Percentiles rank a stretch among this genome's conserved stretches.
Conservation (phyloP, 2,888 invertebrate species). For the Mythimna lalbum region DNA sequence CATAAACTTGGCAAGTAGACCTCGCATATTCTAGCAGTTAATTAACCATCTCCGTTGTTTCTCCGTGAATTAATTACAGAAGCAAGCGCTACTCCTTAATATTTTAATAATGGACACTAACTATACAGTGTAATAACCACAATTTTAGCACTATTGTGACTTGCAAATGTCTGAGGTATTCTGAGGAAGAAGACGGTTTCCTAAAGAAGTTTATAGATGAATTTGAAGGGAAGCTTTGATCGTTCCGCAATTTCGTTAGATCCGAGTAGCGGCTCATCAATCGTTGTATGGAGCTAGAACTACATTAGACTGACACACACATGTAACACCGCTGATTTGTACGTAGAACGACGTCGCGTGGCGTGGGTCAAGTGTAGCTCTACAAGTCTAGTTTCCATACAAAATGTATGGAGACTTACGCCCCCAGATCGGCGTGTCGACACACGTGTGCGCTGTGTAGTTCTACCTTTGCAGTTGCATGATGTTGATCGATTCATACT, state of each 20-base stretch:
- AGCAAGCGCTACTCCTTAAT: conserved; percentile 28
- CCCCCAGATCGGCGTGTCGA: too few relatives aligned
- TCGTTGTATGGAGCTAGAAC: not conserved
- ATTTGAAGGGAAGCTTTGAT: not conserved
- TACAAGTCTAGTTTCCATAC: too few relatives aligned
- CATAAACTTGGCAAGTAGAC: conserved; percentile 46
- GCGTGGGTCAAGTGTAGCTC: too few relatives aligned
- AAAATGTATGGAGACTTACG: too few relatives aligned
- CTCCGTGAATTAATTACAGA: conserved; percentile 44
- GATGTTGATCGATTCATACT: too few relatives aligned
- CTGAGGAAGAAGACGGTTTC: not conserved
- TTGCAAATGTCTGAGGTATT: not conserved
- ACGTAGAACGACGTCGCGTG: too few relatives aligned
- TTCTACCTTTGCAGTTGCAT: too few relatives aligned
- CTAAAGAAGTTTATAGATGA: not conserved
- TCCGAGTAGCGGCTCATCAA: not conserved
- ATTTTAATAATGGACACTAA: conserved; percentile 48
- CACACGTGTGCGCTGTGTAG: too few relatives aligned
- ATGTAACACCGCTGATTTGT: too few relatives aligned
- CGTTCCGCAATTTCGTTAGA: not conserved
- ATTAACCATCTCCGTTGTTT: conserved; percentile 49
- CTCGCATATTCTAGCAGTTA: conserved; percentile 54
- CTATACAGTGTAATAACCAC: conserved; percentile 2
- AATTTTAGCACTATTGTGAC: conserved; percentile 17
- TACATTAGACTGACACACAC: too few relatives aligned